Conservation (phyloP, 2,113 vertebrate genomes). For the Oenanthe oenanthe region DNA sequence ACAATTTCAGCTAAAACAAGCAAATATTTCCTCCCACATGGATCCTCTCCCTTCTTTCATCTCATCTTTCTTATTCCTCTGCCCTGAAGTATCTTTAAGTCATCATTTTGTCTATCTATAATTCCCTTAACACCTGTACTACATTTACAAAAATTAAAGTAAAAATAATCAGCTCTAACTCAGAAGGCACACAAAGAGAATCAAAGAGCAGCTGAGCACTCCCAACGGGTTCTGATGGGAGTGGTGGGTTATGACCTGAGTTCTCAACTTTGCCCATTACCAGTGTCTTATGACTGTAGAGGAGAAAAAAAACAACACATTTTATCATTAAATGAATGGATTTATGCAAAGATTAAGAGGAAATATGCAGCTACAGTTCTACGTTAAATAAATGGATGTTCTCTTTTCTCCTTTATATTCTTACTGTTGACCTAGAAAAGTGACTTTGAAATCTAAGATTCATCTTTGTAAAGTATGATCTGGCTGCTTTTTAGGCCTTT, state of each 20-base stretch:
- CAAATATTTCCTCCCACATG: slow-evolving; percentile 20
- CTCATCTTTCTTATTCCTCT: not conserved
- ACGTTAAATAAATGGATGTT: not conserved
- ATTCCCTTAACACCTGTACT: not conserved
- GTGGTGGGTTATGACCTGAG: not conserved
- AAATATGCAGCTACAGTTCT: not conserved
- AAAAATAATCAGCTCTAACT: not conserved
- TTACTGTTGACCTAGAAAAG: not conserved
- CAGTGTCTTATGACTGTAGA: not conserved
- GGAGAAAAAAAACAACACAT: not conserved
- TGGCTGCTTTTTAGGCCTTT: not conserved
- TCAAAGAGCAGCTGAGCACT: not conserved
- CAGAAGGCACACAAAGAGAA: not conserved
- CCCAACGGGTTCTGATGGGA: not conserved
- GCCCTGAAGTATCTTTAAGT: slow-evolving; percentile 3
- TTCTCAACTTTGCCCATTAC: not conserved
- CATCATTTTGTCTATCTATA: not conserved
- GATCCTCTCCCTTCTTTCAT: not conserved
- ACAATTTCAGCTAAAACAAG: slow-evolving; percentile 23
- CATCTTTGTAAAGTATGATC: not conserved
- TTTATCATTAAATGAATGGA: not conserved
- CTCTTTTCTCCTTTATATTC: not conserved
- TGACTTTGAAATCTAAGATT: not conserved
- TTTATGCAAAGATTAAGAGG: not conserved
- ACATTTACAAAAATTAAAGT: slow-evolving; percentile 22